These are phyloP conservation scores for Maniola hyperantus DNA, from an alignment of 2,888 invertebrate genomes.

Conservation along the genomic window DNA sequence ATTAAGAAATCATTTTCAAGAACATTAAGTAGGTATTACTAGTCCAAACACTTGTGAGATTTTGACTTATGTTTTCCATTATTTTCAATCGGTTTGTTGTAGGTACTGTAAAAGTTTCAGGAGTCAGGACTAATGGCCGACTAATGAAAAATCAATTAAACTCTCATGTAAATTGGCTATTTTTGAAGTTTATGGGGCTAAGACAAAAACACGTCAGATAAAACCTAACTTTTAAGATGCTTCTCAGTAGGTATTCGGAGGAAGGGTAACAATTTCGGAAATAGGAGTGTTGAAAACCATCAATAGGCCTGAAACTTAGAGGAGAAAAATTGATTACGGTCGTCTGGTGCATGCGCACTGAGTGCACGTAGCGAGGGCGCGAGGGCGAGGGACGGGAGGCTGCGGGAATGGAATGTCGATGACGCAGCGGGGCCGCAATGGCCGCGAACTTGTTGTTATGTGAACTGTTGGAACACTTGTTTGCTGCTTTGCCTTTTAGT, in stretches of 20 bases:
- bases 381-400: slow-evolving; percentile 52
- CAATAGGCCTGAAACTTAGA: slow-evolving; percentile 27
- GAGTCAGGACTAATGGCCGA: no score
- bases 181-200: no score
- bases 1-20: no score
- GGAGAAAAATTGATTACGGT: slow-evolving; percentile 60
- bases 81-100: no score
- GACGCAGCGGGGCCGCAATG: slow-evolving; percentile 70
- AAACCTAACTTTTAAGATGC: background rate
- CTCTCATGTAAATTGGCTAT: no score
- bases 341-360: slow-evolving; percentile 74
- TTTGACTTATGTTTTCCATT: no score
- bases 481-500: slow-evolving; percentile 45
- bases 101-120: no score
- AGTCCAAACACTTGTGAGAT: no score
- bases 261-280: background rate
- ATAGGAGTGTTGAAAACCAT: background rate
- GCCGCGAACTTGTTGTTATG: slow-evolving; percentile 77
- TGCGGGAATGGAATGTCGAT: slow-evolving; percentile 76
- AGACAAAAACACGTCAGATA: background rate
- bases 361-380: slow-evolving; percentile 46
- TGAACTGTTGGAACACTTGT: slow-evolving; percentile 68
- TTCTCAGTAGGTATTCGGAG: no score
- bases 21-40: no score
- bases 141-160: no score